A percentile compares a stretch with the other conserved stretches of the same genome.
Conservation (phyloP, 1,140 invertebrate species). For the Lepidurus apus region DNA sequence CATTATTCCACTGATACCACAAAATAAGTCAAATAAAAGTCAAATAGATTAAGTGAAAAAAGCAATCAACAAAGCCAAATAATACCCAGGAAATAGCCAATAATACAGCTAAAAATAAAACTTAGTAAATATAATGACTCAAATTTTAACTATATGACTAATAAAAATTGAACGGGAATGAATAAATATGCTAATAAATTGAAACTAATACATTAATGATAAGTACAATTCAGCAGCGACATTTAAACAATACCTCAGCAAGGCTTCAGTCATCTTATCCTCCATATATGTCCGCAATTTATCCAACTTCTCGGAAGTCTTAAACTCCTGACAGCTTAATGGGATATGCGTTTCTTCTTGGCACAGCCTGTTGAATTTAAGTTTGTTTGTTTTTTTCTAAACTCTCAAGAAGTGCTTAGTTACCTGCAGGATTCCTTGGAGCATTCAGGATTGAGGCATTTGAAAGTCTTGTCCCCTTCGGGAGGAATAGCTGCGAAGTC, state of each 20-base stretch:
- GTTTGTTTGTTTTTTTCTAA: background rate
- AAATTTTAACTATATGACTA: no score
- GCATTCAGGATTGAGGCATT: conserved; percentile 59
- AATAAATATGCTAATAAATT: no score
- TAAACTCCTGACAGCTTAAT: conserved; percentile 55
- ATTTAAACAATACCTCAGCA: conserved; percentile 47
- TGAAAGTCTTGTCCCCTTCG: conserved; percentile 56
- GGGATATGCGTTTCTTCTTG: conserved; percentile 60
- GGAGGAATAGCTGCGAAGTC: conserved; percentile 55
- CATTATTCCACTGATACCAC: no score
- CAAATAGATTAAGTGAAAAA: no score
- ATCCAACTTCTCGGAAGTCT: conserved; percentile 50
- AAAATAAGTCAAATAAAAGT: no score
- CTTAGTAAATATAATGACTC: background rate
- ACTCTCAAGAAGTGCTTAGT: conserved; percentile 30
- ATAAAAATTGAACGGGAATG: no score
- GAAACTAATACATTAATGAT: background rate
- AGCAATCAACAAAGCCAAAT: no score
- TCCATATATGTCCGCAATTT: conserved; percentile 55
- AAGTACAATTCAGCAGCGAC: background rate
- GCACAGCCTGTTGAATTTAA: conserved; percentile 48
- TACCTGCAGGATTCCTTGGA: conserved; percentile 59
- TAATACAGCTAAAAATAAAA: background rate
- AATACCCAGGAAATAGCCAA: no score
- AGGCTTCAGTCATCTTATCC: conserved; percentile 59